Percentiles rank a stretch among this genome's conserved stretches.
These are phyloP conservation scores for Polyploca ridens DNA, from an alignment of 2,888 invertebrate species.

Conservation along the genomic window DNA sequence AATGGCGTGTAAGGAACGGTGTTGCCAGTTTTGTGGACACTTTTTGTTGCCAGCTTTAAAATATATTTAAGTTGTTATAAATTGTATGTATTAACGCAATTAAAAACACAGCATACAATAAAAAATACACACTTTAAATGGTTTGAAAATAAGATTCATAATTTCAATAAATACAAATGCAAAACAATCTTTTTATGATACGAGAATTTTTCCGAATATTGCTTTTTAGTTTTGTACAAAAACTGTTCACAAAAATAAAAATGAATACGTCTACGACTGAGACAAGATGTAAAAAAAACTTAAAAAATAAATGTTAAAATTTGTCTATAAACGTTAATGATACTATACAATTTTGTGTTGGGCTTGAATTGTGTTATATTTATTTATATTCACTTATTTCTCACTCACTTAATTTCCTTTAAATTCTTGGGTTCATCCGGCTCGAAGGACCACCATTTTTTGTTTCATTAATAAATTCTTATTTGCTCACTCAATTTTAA, in stretches of 20 bases:
- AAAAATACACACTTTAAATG: neutral
- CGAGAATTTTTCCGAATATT: neutral
- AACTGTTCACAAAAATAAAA: constrained; percentile 40
- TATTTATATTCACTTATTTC: neutral
- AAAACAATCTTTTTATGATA: neutral
- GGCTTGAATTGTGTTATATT: constrained; percentile 18
- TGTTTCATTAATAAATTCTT: neutral
- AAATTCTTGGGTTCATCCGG: neutral
- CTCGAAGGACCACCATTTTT: neutral
- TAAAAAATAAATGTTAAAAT: constrained; percentile 30
- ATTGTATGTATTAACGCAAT: neutral
- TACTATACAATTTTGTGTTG: constrained; percentile 23
- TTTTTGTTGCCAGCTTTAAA: constrained; percentile 42
- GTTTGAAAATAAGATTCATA: neutral
- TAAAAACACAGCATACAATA: no score
- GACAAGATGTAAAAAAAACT: constrained; percentile 25
- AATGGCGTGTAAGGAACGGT: constrained; percentile 36
- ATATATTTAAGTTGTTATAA: neutral
- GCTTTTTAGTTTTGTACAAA: constrained; percentile 21
- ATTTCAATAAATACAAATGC: neutral
- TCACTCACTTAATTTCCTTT: neutral
- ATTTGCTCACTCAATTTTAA: neutral
- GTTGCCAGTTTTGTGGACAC: constrained; percentile 54
- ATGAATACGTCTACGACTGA: constrained; percentile 42
- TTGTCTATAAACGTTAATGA: constrained; percentile 17